Conservation (phyloP, 37 sponge, comb jelly and placozoan species). For the Hexactinellida sp. region DNA sequence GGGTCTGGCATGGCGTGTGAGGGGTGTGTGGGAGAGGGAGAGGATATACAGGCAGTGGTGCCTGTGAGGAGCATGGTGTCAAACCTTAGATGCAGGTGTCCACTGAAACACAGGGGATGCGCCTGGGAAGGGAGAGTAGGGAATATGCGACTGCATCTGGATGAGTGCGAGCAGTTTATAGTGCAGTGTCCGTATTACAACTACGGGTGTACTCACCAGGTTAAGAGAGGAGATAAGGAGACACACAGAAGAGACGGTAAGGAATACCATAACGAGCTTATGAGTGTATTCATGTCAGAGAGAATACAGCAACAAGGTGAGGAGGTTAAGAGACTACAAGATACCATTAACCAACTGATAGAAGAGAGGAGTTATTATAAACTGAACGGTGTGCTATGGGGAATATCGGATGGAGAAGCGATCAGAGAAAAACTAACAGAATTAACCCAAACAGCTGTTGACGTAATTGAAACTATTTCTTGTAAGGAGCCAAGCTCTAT, state of each 20-base stretch:
- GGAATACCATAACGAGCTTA: not conserved
- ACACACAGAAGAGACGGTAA: not conserved
- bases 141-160: not conserved
- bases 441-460: not conserved
- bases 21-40: not conserved
- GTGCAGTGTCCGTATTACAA: not conserved
- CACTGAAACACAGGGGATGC: constrained; percentile 1
- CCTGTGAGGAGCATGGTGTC: not conserved
- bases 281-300: constrained; percentile 7
- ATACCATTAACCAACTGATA: not conserved
- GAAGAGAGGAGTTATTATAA: not conserved
- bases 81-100: not conserved
- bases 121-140: not conserved
- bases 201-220: not conserved
- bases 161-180: not conserved
- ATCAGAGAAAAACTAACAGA: not conserved
- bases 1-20: not conserved
- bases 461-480: not conserved
- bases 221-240: not conserved
- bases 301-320: not conserved
- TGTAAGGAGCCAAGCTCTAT: not conserved
- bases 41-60: not conserved
- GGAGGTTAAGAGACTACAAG: not conserved
- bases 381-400: not conserved
- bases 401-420: no score